Evolutionary conservation across 2,113 vertebrate genomes (phyloP).

Genomic region (Chrysemys picta): DNA sequence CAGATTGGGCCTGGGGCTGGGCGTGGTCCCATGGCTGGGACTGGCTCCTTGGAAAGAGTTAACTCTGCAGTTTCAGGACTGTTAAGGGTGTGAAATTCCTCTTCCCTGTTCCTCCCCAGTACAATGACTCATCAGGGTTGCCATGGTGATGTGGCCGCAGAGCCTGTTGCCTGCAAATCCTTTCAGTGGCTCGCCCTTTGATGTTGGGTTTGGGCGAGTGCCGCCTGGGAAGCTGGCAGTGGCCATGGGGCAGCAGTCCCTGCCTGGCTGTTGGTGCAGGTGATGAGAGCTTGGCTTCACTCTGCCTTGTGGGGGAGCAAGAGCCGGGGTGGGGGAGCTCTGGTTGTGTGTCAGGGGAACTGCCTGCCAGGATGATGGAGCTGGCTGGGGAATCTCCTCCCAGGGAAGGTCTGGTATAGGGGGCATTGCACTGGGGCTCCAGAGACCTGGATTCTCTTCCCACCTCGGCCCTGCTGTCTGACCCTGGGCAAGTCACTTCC

Average conservation of each 20-base stretch:
- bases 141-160: background rate
- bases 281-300: no score
- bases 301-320: no score
- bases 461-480: background rate
- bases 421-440: no score
- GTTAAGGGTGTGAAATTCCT: background rate
- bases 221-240: no score
- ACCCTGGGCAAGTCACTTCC: background rate
- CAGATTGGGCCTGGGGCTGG: no score
- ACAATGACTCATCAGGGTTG: background rate
- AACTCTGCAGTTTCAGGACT: background rate
- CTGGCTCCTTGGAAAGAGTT: no score
- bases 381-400: background rate
- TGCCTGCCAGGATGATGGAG: background rate
- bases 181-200: background rate
- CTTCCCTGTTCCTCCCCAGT: no score
- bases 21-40: background rate
- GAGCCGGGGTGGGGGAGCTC: no score
- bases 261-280: no score
- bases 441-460: background rate
- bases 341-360: no score
- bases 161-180: background rate
- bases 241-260: no score
- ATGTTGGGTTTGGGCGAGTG: background rate
- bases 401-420: background rate